Evolutionary conservation across 2,797 vertebrate genomes (phyloP).

Genomic region (Sternotherus odoratus): DNA sequence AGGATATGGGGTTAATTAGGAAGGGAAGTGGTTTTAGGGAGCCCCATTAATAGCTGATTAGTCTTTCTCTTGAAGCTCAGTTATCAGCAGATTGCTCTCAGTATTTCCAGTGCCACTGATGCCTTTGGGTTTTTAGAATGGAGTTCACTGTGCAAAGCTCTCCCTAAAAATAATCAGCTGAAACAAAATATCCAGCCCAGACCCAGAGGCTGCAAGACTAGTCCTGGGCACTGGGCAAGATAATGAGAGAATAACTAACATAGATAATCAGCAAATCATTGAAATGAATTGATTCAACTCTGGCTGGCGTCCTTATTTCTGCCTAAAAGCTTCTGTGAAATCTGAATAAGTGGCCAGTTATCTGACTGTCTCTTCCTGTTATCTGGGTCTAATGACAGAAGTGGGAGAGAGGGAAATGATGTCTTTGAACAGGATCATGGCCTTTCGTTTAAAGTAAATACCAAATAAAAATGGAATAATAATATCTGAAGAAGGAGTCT

Average conservation of each 20-base stretch:
- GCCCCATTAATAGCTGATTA: background rate
- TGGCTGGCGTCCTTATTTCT: conserved; percentile 79
- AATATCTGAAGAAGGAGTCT: conserved; percentile 39
- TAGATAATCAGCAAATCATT: conserved; percentile 86
- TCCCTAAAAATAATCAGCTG: background rate
- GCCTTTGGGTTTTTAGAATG: background rate
- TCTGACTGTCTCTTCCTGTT: conserved; percentile 72
- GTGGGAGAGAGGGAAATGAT: conserved; percentile 39
- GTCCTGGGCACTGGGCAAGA: conserved; percentile 72
- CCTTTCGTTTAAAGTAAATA: conserved; percentile 63
- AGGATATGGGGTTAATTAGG: background rate
- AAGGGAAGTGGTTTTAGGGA: background rate
- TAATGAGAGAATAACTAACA: conserved; percentile 79
- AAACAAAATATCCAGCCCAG: conserved; percentile 41
- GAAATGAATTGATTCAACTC: conserved; percentile 84
- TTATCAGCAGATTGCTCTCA: background rate
- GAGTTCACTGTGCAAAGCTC: background rate
- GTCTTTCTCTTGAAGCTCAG: background rate
- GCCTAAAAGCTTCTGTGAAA: conserved; percentile 75
- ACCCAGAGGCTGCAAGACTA: conserved; percentile 40
- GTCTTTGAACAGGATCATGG: conserved; percentile 57
- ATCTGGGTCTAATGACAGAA: conserved; percentile 67
- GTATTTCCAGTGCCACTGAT: background rate
- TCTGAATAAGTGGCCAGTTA: conserved; percentile 72
- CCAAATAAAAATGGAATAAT: conserved; percentile 38